Conservation (phyloP, 2,113 vertebrate genomes). For the Egretta garzetta region DNA sequence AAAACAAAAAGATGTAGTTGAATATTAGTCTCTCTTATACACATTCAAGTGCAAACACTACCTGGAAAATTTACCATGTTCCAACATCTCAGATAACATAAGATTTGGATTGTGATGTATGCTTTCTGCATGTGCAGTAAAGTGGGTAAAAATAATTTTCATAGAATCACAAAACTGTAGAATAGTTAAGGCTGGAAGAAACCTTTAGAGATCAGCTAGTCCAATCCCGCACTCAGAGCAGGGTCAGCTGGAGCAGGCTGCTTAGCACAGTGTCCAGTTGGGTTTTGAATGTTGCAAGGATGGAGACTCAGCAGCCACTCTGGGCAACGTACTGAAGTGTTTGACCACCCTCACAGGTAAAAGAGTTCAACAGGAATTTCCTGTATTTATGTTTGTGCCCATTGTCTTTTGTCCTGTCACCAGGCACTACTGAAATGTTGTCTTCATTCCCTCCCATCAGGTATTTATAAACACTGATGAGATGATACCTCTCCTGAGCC, state of each 20-base stretch:
- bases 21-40: background rate
- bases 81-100: background rate
- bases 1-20: background rate
- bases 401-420: background rate
- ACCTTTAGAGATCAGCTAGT: background rate
- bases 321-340: accelerated
- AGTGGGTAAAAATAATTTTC: background rate
- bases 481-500: background rate
- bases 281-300: background rate
- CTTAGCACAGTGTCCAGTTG: background rate
- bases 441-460: background rate
- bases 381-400: background rate
- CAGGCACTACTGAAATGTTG: background rate
- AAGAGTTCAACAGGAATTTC: background rate
- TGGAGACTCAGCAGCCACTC: background rate
- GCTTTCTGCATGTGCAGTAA: background rate
- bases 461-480: background rate
- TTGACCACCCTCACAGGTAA: background rate
- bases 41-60: background rate
- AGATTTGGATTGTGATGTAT: background rate
- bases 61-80: background rate
- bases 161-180: background rate
- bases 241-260: background rate
- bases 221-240: background rate
- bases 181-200: background rate